Conservation (phyloP, 37 sponge, comb jelly and placozoan species). For the Ephydatia muelleri region DNA sequence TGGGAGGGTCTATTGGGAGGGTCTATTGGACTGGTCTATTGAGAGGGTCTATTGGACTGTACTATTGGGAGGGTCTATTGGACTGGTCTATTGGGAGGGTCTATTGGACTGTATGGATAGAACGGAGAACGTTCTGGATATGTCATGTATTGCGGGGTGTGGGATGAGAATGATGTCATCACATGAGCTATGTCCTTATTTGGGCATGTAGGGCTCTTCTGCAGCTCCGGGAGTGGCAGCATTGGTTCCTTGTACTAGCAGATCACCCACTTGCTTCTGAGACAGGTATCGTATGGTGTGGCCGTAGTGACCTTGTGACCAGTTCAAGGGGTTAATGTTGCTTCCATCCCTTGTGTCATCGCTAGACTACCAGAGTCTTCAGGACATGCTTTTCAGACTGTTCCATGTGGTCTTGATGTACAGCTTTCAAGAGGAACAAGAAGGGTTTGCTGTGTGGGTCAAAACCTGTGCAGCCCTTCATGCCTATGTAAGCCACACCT, state of each 20-base stretch:
- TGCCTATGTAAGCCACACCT: conserved; percentile 50
- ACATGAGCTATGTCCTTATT: background rate
- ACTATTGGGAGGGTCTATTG: too few relatives aligned
- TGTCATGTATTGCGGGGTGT: too few relatives aligned
- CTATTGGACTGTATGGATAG: too few relatives aligned
- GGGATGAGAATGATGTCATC: background rate
- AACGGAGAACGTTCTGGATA: too few relatives aligned
- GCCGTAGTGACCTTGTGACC: background rate
- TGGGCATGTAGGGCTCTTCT: conserved; percentile 29
- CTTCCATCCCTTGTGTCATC: conserved; percentile 3
- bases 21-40: too few relatives aligned
- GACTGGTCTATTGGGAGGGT: too few relatives aligned
- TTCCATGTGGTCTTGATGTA: conserved; percentile 65
- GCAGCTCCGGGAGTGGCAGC: conserved; percentile 49
- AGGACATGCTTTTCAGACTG: conserved; percentile 53
- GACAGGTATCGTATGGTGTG: conserved; percentile 8
- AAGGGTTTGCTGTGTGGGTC: conserved; percentile 87
- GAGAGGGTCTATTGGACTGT: too few relatives aligned
- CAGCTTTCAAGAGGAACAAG: conserved; percentile 70
- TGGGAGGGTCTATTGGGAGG: too few relatives aligned
- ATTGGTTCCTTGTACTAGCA: conserved; percentile 57
- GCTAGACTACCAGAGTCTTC: conserved; percentile 45
- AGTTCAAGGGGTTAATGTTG: background rate
- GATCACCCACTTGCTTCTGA: conserved; percentile 33
- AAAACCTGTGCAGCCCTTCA: conserved; percentile 73